Evolutionary conservation across 2,797 vertebrate genomes (phyloP).

Genomic region (Odontamblyopus rebecca): DNA sequence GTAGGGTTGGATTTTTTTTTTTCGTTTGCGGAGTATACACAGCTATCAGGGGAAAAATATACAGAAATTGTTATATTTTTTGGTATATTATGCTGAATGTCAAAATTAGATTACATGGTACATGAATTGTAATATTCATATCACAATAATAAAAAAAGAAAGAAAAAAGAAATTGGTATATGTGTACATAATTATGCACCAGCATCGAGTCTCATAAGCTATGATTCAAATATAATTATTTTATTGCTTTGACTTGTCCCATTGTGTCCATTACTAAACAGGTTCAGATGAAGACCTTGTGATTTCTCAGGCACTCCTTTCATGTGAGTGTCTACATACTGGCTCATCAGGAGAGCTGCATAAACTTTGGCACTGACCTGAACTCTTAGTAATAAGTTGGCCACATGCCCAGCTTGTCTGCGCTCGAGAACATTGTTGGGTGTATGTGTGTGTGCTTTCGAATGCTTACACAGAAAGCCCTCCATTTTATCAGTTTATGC

Average conservation of each 20-base stretch:
- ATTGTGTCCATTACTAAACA: background rate
- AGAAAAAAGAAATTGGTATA: background rate
- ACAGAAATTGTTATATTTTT: background rate
- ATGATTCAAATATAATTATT: background rate
- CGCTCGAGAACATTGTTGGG: slow-evolving; percentile 50
- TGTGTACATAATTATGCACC: background rate
- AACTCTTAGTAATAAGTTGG: slow-evolving; percentile 69
- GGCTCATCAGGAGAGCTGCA: slow-evolving; percentile 52
- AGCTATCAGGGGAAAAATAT: background rate
- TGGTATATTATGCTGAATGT: too few species aligned
- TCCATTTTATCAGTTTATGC: slow-evolving; percentile 61
- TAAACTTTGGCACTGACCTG: slow-evolving; percentile 70
- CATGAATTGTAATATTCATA: too few species aligned
- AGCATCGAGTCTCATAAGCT: background rate
- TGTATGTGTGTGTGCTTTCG: slow-evolving; percentile 10
- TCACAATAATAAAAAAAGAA: too few species aligned
- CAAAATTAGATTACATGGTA: too few species aligned
- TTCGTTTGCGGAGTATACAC: too few species aligned
- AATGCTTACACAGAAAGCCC: slow-evolving; percentile 38
- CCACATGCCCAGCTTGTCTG: slow-evolving; percentile 60
- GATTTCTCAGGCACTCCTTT: slow-evolving; percentile 53
- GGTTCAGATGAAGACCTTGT: background rate
- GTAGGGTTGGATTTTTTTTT: background rate
- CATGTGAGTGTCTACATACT: slow-evolving; percentile 52
- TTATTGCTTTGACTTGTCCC: slow-evolving; percentile 36